These are phyloP conservation scores for Hemiprocne comata DNA, from an alignment of 2,113 vertebrate genomes.

Conservation along the genomic window DNA sequence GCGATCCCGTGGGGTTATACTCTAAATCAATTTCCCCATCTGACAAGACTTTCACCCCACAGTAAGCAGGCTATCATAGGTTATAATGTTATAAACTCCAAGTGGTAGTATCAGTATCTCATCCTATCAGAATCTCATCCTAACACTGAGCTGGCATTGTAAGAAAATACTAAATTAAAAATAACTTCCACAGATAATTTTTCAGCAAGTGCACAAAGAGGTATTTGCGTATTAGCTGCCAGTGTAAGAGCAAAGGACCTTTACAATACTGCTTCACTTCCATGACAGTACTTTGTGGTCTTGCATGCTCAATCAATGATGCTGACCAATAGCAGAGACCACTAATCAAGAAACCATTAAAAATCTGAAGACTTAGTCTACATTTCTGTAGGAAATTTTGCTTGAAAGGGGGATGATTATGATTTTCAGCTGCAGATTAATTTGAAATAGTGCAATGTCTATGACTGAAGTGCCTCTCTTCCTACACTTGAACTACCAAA, in stretches of 20 bases:
- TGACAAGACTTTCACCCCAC: not conserved
- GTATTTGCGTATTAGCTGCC: not conserved
- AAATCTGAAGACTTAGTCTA: not conserved
- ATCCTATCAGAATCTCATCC: not conserved
- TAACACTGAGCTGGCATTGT: not conserved
- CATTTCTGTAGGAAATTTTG: not conserved
- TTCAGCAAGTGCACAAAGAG: not conserved
- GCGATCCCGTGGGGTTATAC: not conserved
- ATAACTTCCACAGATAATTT: not conserved
- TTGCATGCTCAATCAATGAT: not conserved
- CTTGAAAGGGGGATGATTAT: not conserved
- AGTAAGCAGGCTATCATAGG: not conserved
- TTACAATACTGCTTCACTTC: not conserved
- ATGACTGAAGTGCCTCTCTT: not conserved
- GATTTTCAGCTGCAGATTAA: not conserved
- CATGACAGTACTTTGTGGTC: not conserved
- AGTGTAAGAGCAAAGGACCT: not conserved
- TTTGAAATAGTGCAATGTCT: not conserved
- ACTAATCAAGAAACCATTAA: not conserved
- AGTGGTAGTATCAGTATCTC: not conserved
- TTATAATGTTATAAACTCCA: not conserved
- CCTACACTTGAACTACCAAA: not conserved
- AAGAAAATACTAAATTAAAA: not conserved
- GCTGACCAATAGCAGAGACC: not conserved
- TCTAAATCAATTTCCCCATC: not conserved